phyloP scores from a whole-genome alignment of 2,113 vertebrate species.

The Sus scrofa region DNA sequence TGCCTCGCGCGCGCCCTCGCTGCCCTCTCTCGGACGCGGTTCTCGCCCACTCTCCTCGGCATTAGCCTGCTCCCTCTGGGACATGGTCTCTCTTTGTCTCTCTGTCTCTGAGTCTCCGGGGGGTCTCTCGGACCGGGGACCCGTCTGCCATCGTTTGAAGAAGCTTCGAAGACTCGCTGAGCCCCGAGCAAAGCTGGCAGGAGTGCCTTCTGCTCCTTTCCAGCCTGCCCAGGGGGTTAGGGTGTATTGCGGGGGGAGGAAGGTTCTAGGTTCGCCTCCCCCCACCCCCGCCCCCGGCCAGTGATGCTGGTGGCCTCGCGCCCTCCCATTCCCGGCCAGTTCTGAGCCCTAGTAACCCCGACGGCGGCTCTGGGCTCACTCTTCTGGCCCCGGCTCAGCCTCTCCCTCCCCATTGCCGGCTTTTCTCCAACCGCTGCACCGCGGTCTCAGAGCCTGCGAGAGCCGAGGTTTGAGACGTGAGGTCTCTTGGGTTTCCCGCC shows the following conservation, averaged over 20 bases:
- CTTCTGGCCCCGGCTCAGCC: not conserved
- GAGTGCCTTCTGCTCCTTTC: not conserved
- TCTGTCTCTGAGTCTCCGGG: constrained; percentile 60
- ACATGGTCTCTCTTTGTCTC: constrained; percentile 77
- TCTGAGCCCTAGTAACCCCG: not conserved
- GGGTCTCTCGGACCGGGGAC: not conserved
- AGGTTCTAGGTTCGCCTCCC: not conserved
- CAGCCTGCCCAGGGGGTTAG: not conserved
- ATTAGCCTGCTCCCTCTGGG: not conserved
- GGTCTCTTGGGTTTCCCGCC: not conserved
- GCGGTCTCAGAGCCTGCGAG: not conserved
- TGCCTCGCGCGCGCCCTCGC: not conserved
- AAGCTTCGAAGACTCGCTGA: not conserved
- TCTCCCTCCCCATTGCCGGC: not conserved
- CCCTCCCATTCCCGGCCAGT: not conserved
- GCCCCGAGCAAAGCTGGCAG: not conserved
- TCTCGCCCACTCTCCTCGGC: not conserved
- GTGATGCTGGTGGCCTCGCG: not conserved
- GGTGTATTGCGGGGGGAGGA: not conserved
- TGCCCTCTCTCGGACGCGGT: not conserved
- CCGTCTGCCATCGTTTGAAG: not conserved
- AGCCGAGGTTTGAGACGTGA: not conserved
- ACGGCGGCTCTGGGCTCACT: not conserved
- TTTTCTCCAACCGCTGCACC: rapidly evolving
- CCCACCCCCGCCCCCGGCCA: not conserved